Evolutionary conservation across 2,888 invertebrate genomes (phyloP).

Genomic region (Choreutis nemorana): DNA sequence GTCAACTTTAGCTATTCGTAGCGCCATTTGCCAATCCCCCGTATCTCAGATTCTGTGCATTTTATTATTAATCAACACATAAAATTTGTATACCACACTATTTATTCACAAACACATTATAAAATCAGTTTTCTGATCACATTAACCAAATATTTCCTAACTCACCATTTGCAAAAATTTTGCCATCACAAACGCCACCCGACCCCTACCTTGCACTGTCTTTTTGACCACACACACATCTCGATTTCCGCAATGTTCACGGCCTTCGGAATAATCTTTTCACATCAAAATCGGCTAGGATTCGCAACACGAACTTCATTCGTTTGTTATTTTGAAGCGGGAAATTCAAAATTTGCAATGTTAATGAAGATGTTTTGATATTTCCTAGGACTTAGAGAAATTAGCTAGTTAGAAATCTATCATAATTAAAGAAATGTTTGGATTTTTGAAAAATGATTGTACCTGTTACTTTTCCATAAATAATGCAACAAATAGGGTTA

Average conservation of each 20-base stretch:
- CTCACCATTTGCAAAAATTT: constrained; percentile 81
- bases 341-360: constrained; percentile 49
- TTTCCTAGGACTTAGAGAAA: too few relatives aligned
- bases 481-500: too few relatives aligned
- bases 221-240: constrained; percentile 70
- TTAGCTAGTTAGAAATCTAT: too few relatives aligned
- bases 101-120: constrained; percentile 48
- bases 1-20: constrained; percentile 65
- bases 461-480: too few relatives aligned
- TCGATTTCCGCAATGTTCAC: constrained; percentile 70
- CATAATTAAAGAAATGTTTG: too few relatives aligned
- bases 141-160: constrained; percentile 60
- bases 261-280: constrained; percentile 72
- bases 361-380: too few relatives aligned
- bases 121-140: constrained; percentile 35
- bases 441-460: too few relatives aligned
- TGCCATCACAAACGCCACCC: constrained; percentile 83
- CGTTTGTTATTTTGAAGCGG: constrained; percentile 49
- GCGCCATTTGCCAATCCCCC: constrained; percentile 65
- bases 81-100: constrained; percentile 40
- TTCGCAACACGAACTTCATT: constrained; percentile 68
- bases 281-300: constrained; percentile 70
- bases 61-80: constrained; percentile 50
- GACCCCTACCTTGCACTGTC: constrained; percentile 80
- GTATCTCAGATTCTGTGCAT: constrained; percentile 55